Evolutionary conservation across 2,113 vertebrate genomes (phyloP), one percentile per base, ranked within the genome.

Genomic region (Pseudopipra pipra): DNA sequence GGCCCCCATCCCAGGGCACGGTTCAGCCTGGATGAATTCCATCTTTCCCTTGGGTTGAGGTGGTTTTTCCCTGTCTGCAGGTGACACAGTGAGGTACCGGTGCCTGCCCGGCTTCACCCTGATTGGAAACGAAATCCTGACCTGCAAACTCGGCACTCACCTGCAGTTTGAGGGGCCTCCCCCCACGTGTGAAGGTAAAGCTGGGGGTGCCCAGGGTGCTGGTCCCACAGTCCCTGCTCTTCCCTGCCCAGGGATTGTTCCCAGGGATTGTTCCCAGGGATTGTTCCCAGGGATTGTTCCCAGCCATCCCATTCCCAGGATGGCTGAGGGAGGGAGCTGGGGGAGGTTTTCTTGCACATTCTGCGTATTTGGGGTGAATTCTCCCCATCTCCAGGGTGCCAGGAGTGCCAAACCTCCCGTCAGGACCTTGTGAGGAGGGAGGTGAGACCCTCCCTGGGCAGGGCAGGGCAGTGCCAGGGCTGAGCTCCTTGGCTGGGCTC

Each of bases 121-220:
- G 85, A 98, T 98, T 46, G 99, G 99, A 17, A 99, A 97, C 88
- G 99, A 98, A 96, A 99, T 99, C 85, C 97, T 99, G 90, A 99
- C 99, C 52, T 99, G 99, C 97, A 98, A 98, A 11, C 96, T 99
- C 10, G 98, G 99, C 59, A 99, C 98, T 5, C 98, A 98, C 46
- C 98, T 99, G 19, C 99, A 99, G 96, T 99, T 99, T 66, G 98
- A 99, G 85, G 99, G 99, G 7, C 99, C 99, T 39, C 99, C 99
- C 1, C 99, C 99, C 11, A 98, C 99, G 2, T 99, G 99, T 87
- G 99, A 99, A 98, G 99, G 99, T 99, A 97, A 98, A 96, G 41
- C 59, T 0, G 5, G 58, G 37, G 15, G 25, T 30, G 22, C n/a
- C n/a, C 47, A 4, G 23, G 1, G 3, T 14, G 49, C 21, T 41